Percentiles rank a stretch among this genome's conserved stretches.
Conservation (phyloP, 2,888 invertebrate species). For the Polylopha cassiicola region DNA sequence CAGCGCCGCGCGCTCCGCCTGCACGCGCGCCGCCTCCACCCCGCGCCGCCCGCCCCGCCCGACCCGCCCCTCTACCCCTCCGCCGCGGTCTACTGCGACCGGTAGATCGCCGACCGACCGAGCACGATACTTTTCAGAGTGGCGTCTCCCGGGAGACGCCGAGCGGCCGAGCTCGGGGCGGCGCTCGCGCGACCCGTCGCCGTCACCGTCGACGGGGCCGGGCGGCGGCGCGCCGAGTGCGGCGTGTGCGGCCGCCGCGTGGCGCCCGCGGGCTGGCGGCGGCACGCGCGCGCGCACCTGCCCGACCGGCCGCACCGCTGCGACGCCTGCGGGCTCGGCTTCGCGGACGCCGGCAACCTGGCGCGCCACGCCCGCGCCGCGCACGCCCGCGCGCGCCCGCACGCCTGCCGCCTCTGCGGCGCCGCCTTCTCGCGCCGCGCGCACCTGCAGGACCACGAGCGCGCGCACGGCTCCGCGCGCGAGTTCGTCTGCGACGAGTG, state of each 20-base stretch:
- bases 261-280: conserved; percentile 46
- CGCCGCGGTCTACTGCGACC: no score
- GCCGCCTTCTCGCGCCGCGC: conserved; percentile 66
- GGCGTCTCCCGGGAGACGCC: no score
- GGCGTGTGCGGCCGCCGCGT: conserved; percentile 24
- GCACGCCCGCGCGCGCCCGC: conserved; percentile 66
- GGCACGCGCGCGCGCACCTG: conserved; percentile 67
- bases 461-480: conserved; percentile 59
- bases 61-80: not conserved
- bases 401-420: conserved; percentile 64
- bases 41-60: conserved; percentile 22
- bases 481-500: conserved; percentile 75
- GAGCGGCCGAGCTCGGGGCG: no score
- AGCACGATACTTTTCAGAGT: no score
- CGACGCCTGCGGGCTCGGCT: conserved; percentile 70
- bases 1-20: conserved; percentile 68
- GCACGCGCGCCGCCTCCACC: conserved; percentile 71
- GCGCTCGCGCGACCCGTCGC: no score
- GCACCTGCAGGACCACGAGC: conserved; percentile 69
- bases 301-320: conserved; percentile 63
- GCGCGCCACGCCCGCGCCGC: conserved; percentile 68
- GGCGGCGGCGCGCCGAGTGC: no score
- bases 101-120: no score
- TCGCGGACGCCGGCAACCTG: conserved; percentile 67
- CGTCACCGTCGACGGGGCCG: no score